Evolutionary conservation across 2,113 vertebrate species (phyloP).

Genomic region (Planiliza haematocheilus): DNA sequence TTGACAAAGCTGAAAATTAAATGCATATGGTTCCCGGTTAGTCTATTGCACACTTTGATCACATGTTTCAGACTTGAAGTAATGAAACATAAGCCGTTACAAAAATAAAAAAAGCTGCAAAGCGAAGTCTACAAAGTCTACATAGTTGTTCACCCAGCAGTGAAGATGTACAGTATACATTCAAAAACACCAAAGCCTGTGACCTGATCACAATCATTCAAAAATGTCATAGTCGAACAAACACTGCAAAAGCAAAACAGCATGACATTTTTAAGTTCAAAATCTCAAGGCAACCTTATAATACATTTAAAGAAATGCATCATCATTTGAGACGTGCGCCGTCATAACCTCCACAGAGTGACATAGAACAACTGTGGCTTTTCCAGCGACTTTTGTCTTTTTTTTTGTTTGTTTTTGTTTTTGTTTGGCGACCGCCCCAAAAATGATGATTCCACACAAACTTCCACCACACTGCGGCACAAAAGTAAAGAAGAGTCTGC

Average conservation of each 20-base stretch:
- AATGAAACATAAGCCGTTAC: background rate
- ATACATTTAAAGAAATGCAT: constrained; percentile 44
- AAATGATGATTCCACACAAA: too few species aligned
- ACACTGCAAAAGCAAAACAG: constrained; percentile 5
- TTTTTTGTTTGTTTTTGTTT: too few species aligned
- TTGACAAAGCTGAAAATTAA: background rate
- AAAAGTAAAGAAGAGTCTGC: background rate
- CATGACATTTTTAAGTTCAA: background rate
- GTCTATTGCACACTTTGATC: constrained; percentile 29
- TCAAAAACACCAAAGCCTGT: constrained; percentile 4
- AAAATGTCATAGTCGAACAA: constrained; percentile 15
- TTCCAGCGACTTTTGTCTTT: too few species aligned
- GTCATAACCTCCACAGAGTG: constrained; percentile 28
- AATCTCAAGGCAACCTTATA: constrained; percentile 23
- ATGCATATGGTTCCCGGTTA: background rate
- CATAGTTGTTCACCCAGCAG: constrained; percentile 8
- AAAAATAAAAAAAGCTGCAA: background rate
- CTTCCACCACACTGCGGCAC: background rate
- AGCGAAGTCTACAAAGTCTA: background rate
- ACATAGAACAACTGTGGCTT: background rate
- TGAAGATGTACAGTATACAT: constrained; percentile 2
- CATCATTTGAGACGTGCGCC: constrained; percentile 17
- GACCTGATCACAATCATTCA: constrained; percentile 10
- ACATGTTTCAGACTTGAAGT: background rate
- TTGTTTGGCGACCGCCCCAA: too few species aligned